phyloP scores from a whole-genome alignment of 2,797 vertebrate genomes.

The Fundulus diaphanus region DNA sequence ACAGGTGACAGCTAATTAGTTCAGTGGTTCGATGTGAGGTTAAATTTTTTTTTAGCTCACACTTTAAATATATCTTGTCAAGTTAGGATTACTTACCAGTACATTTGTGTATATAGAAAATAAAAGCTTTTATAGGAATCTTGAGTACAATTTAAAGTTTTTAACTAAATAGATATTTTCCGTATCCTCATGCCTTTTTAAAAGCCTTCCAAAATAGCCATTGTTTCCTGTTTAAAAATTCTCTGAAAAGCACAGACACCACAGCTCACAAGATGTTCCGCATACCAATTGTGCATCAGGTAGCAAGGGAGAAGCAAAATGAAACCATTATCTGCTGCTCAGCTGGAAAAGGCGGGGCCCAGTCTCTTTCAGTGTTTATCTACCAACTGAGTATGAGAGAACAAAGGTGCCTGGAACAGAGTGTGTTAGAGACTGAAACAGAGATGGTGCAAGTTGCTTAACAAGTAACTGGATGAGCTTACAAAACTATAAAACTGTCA shows the following conservation, averaged over 20 bases:
- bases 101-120: neutral
- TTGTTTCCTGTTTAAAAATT: slow-evolving; percentile 4
- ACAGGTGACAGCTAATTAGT: neutral
- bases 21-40: neutral
- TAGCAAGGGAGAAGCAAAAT: slow-evolving; percentile 34
- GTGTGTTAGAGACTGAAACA: slow-evolving; percentile 19
- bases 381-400: slow-evolving; percentile 11
- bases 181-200: slow-evolving; percentile 30
- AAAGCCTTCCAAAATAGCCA: slow-evolving; percentile 2
- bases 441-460: slow-evolving; percentile 3
- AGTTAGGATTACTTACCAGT: neutral
- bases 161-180: neutral
- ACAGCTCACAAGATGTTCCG: slow-evolving; percentile 33
- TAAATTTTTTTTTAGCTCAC: neutral
- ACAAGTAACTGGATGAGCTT: slow-evolving; percentile 18
- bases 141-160: neutral
- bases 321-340: slow-evolving; percentile 52
- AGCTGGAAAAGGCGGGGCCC: slow-evolving; percentile 16
- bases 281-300: slow-evolving; percentile 29
- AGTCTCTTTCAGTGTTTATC: slow-evolving; percentile 39
- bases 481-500: neutral
- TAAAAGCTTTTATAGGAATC: neutral
- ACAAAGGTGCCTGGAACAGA: slow-evolving; percentile 6
- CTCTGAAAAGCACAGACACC: neutral
- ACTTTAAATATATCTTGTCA: no score